A percentile compares a stretch with the other conserved stretches of the same genome.
These are phyloP conservation scores for cat (Felis catus) DNA, from an alignment of 2,113 vertebrate genomes.

Conservation along the genomic window DNA sequence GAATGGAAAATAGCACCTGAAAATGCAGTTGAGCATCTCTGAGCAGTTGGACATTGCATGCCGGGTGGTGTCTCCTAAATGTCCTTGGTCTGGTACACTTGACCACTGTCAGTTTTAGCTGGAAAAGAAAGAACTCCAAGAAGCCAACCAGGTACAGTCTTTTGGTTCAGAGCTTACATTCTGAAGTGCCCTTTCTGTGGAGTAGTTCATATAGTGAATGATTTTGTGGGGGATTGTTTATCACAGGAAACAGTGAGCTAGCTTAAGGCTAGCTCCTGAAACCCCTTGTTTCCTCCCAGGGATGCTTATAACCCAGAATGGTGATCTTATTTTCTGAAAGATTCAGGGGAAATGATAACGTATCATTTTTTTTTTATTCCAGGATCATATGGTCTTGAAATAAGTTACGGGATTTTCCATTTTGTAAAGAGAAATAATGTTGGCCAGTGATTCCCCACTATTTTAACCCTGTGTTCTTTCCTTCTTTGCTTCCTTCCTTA, in stretches of 20 bases:
- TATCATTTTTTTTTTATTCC: neutral
- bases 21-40: neutral
- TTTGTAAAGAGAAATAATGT: neutral
- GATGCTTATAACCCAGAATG: neutral
- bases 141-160: neutral
- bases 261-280: neutral
- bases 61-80: neutral
- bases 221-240: neutral
- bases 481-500: neutral
- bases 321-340: neutral
- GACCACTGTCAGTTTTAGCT: neutral
- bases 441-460: neutral
- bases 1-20: neutral
- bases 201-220: neutral
- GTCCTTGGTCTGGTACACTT: neutral
- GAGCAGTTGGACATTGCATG: neutral
- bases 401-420: neutral
- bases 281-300: neutral
- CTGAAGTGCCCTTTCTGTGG: neutral
- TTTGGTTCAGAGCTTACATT: neutral
- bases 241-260: neutral
- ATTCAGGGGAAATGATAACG: neutral
- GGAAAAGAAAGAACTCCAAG: neutral
- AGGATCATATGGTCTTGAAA: neutral
- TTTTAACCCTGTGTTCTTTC: neutral